phyloP scores from a whole-genome alignment of 1,140 invertebrate genomes.

The Drosophila pandora region DNA sequence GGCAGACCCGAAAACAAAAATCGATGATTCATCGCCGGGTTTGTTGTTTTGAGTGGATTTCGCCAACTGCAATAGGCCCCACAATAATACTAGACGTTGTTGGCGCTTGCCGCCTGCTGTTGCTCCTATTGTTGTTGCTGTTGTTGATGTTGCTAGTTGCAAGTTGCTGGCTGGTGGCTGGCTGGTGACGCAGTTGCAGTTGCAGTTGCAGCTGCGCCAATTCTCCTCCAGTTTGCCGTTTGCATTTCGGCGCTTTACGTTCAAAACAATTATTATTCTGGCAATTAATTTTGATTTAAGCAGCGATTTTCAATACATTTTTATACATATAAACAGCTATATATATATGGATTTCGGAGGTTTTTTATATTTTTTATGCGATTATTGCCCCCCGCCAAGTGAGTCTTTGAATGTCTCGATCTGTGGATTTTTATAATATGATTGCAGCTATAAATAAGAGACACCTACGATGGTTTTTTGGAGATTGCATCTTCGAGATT shows the following conservation, averaged over 20 bases:
- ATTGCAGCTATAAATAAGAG: conserved; percentile 26
- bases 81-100: conserved; percentile 65
- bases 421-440: conserved; percentile 8
- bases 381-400: conserved; percentile 16
- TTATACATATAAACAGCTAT: conserved; percentile 35
- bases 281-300: conserved; percentile 83
- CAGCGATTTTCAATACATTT: conserved; percentile 78
- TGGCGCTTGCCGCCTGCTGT: conserved; percentile 69
- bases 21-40: conserved; percentile 75
- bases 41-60: conserved; percentile 73
- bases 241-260: conserved; percentile 78
- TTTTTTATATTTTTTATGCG: not conserved
- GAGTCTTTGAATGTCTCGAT: conserved; percentile 40
- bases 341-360: conserved; percentile 25
- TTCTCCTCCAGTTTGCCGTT: conserved; percentile 64
- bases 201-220: conserved; percentile 75
- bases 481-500: conserved; percentile 31
- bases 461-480: conserved; percentile 29
- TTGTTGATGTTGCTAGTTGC: conserved; percentile 49
- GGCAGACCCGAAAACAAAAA: conserved; percentile 51
- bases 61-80: conserved; percentile 44
- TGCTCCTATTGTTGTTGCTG: conserved; percentile 49
- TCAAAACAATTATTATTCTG: conserved; percentile 83
- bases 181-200: conserved; percentile 68
- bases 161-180: conserved; percentile 46